A percentile compares a stretch with the other conserved stretches of the same genome.
These are phyloP conservation scores for Urocyon cinereoargenteus DNA, from an alignment of 2,797 vertebrate species.

Conservation along the genomic window DNA sequence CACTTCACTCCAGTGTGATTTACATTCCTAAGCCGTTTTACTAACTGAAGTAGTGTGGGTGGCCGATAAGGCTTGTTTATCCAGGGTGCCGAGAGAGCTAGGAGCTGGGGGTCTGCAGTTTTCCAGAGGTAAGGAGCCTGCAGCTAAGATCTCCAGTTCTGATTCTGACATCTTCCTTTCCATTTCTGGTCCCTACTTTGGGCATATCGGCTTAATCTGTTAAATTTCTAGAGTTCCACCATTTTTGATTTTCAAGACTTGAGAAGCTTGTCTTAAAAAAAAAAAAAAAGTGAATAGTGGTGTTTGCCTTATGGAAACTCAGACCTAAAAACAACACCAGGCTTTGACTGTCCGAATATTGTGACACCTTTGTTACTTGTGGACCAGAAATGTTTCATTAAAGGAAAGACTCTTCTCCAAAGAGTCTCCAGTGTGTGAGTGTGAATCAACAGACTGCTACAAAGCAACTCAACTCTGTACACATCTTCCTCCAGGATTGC, in stretches of 20 bases:
- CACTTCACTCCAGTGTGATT: conserved; percentile 88
- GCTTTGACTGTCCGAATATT: conserved; percentile 7
- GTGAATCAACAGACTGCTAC: background rate
- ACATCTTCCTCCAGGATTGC: conserved; percentile 7
- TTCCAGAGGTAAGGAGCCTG: background rate
- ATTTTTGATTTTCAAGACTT: background rate
- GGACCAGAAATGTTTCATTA: conserved; percentile 64
- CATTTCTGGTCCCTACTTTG: background rate
- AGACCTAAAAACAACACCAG: background rate
- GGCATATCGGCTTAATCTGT: background rate
- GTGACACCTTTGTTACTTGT: background rate
- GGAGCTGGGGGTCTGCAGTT: conserved; percentile 77
- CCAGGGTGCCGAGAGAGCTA: conserved; percentile 30
- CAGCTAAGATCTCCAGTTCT: background rate
- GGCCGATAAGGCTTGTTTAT: conserved; percentile 86
- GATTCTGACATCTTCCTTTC: background rate
- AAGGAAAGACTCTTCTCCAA: conserved; percentile 47
- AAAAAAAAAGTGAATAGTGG: background rate
- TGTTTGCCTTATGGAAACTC: background rate
- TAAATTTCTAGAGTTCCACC: background rate
- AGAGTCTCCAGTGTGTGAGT: conserved; percentile 46
- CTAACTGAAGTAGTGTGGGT: conserved; percentile 84
- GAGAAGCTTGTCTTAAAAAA: background rate
- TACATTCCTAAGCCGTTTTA: conserved; percentile 87
- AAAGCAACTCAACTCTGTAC: background rate